These are phyloP conservation scores for Halcyon badia DNA, from an alignment of 2,797 vertebrate genomes.

Conservation along the genomic window DNA sequence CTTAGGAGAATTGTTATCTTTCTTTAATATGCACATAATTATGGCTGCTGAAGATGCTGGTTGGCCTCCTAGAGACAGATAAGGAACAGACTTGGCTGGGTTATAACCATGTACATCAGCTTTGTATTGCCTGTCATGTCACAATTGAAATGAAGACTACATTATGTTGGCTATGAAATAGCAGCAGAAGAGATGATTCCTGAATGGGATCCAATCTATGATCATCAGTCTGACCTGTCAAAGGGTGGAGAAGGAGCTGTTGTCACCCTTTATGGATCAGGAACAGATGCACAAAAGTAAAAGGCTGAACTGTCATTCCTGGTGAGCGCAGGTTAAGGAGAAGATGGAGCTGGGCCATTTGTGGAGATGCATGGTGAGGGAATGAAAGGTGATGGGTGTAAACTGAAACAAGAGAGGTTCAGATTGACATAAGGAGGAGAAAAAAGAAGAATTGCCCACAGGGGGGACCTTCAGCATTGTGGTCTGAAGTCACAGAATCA, in stretches of 20 bases:
- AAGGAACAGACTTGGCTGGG: neutral
- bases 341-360: neutral
- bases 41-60: neutral
- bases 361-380: neutral
- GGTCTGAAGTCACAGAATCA: neutral
- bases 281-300: accelerated
- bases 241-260: neutral
- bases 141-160: neutral
- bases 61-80: neutral
- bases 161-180: neutral
- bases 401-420: neutral
- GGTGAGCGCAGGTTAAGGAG: neutral
- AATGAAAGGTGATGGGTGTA: neutral
- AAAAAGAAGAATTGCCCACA: too few species aligned
- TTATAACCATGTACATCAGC: neutral
- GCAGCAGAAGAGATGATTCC: neutral
- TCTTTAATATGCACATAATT: neutral
- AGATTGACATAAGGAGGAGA: neutral
- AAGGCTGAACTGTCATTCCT: neutral
- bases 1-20: neutral
- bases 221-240: neutral
- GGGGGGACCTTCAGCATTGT: neutral
- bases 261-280: neutral
- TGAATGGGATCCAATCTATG: neutral
- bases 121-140: neutral